Conservation (phyloP, 2,797 vertebrate species). For the Sebastes wilsoni region DNA sequence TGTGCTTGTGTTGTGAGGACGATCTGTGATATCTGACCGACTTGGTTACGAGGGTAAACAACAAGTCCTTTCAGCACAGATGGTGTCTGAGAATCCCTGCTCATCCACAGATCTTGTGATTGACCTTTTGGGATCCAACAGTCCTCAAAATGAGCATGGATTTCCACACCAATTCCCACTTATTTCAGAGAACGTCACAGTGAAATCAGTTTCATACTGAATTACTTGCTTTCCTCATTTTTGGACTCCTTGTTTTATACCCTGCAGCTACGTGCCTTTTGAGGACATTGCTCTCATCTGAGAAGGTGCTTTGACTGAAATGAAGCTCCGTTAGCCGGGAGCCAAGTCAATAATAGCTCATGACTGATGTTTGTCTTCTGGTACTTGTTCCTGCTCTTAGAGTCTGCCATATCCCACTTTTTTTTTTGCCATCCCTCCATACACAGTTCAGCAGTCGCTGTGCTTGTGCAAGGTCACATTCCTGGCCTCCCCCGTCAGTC, state of each 20-base stretch:
- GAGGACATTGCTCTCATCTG: conserved; percentile 27
- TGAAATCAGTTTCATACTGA: conserved; percentile 29
- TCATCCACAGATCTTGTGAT: conserved; percentile 42
- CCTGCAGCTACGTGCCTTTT: conserved; percentile 21
- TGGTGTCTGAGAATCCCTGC: background rate
- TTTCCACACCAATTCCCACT: conserved; percentile 31
- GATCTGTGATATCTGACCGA: background rate
- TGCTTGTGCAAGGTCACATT: conserved; percentile 76
- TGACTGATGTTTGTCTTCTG: conserved; percentile 52
- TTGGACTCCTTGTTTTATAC: conserved; percentile 3
- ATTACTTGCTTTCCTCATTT: conserved; percentile 26
- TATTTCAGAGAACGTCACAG: conserved; percentile 30
- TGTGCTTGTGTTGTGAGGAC: background rate
- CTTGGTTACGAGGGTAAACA: conserved; percentile 18
- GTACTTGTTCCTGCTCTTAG: conserved; percentile 42
- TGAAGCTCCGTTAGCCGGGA: conserved; percentile 31
- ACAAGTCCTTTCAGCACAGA: conserved; percentile 13
- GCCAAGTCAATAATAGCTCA: conserved; percentile 48
- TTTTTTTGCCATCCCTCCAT: conserved; percentile 24
- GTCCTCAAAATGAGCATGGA: background rate
- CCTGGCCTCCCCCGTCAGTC: conserved; percentile 56
- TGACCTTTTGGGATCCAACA: conserved; percentile 15
- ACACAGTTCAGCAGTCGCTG: conserved; percentile 43
- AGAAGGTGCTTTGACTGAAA: conserved; percentile 44
- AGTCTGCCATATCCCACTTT: conserved; percentile 37